These are phyloP conservation scores for fruit fly (Drosophila melanogaster) DNA, from an alignment of 1,140 invertebrate species.

Conservation along the genomic window Release_6_plus_ISO1_MT NT_033777.3:22180001-22180500, in stretches of 20 bases:
- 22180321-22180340: conserved; percentile 61
- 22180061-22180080: conserved; percentile 26
- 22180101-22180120: background rate
- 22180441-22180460: conserved; percentile 80
- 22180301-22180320: conserved; percentile 21
- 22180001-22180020: conserved; percentile 29
- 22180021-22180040: conserved; percentile 34
- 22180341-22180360: conserved; percentile 58
- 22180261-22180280: background rate
- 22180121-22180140: background rate
- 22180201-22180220: background rate
- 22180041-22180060: conserved; percentile 73
- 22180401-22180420: conserved; percentile 72
- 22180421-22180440: conserved; percentile 79
- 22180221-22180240: background rate
- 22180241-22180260: background rate
- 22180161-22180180: background rate
- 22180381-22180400: conserved; percentile 16
- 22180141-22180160: too few species aligned
- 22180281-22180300: background rate
- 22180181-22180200: background rate
- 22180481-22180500: conserved; percentile 31
- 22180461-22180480: conserved; percentile 69
- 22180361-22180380: conserved; percentile 34
- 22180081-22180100: conserved; percentile 18